A percentile compares a stretch with the other conserved stretches of the same genome.
Conservation (phyloP, 2,797 vertebrate genomes). For the Micropoecilia bifurca region DNA sequence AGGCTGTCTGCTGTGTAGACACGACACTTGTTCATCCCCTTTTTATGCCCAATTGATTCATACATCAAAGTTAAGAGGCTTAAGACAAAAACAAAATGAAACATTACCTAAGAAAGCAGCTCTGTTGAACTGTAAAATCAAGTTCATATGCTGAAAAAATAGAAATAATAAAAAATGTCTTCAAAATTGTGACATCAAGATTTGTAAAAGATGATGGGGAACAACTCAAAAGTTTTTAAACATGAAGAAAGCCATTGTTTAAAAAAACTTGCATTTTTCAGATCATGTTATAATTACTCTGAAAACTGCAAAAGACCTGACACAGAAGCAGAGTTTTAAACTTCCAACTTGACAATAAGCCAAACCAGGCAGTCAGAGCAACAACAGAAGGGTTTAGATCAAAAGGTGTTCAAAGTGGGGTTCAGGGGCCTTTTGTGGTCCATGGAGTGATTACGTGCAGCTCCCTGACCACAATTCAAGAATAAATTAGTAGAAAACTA, state of each 20-base stretch:
- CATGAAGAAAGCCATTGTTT: background rate
- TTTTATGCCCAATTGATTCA: background rate
- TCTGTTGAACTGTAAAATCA: background rate
- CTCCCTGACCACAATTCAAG: too few species aligned
- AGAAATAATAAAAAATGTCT: background rate
- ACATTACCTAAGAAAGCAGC: background rate
- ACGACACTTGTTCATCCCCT: background rate
- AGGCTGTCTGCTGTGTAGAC: background rate
- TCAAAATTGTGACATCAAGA: background rate
- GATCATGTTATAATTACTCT: background rate
- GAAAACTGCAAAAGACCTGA: background rate
- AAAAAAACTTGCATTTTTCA: background rate
- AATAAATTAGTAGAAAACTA: too few species aligned
- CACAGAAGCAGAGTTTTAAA: background rate
- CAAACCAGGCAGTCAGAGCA: background rate
- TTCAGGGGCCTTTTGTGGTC: too few species aligned
- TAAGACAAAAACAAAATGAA: background rate
- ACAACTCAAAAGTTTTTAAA: background rate
- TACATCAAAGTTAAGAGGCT: background rate
- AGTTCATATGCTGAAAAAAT: background rate
- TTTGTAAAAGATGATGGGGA: background rate
- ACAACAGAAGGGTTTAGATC: background rate
- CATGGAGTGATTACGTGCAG: too few species aligned
- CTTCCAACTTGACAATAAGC: background rate
- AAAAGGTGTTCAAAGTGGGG: too few species aligned